These are phyloP conservation scores for Lampropteryx suffumata DNA, from an alignment of 2,888 invertebrate species.

Conservation along the genomic window DNA sequence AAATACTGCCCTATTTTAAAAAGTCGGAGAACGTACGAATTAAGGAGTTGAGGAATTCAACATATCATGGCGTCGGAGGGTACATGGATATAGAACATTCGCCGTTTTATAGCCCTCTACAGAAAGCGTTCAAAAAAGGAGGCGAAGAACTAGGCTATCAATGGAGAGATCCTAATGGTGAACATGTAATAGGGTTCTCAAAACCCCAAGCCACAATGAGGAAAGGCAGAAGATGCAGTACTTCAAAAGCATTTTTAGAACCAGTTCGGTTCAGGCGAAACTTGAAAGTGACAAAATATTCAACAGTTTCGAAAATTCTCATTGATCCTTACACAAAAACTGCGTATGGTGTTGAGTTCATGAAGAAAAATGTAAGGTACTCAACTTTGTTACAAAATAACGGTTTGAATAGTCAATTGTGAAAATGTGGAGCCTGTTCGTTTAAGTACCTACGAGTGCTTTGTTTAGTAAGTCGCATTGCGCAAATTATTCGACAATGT, in stretches of 20 bases:
- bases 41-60: constrained; percentile 81
- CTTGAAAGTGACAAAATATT: constrained; percentile 86
- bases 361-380: constrained; percentile 81
- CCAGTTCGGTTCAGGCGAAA: constrained; percentile 86
- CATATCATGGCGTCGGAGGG: constrained; percentile 86
- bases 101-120: constrained; percentile 84
- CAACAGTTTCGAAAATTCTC: constrained; percentile 86
- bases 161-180: constrained; percentile 88
- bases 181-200: constrained; percentile 85
- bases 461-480: constrained; percentile 17
- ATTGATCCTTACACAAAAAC: constrained; percentile 84
- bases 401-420: constrained; percentile 5
- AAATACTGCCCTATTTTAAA: constrained; percentile 89
- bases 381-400: constrained; percentile 2
- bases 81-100: constrained; percentile 87
- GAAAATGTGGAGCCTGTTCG: constrained; percentile 4
- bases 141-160: constrained; percentile 87
- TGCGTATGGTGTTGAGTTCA: constrained; percentile 87
- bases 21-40: constrained; percentile 89
- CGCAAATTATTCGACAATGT: constrained; percentile 19
- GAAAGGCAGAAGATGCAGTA: constrained; percentile 89
- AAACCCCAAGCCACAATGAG: constrained; percentile 87
- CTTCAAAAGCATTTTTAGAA: constrained; percentile 89
- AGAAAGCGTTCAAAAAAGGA: constrained; percentile 85
- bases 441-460: constrained; percentile 11